phyloP scores from a whole-genome alignment of 1,140 invertebrate genomes.

The Stratiolaelaps scimitus region DNA sequence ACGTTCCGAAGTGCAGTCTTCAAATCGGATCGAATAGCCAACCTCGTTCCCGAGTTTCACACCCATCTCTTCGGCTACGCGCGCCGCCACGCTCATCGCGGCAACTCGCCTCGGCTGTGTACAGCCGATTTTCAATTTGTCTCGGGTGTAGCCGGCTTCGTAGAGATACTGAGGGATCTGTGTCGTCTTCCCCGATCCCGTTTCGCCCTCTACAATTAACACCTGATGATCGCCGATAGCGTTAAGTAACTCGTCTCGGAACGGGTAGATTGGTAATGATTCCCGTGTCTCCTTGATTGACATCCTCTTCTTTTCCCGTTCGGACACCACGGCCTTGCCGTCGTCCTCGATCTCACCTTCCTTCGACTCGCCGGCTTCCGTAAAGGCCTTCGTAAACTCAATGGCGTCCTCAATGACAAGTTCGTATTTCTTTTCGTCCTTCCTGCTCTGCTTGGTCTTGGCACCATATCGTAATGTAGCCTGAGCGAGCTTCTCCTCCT shows the following conservation, averaged over 20 bases:
- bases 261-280: conserved; percentile 87
- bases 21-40: conserved; percentile 64
- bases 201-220: conserved; percentile 89
- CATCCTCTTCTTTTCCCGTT: conserved; percentile 60
- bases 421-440: conserved; percentile 70
- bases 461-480: conserved; percentile 85
- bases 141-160: conserved; percentile 59
- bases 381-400: conserved; percentile 87
- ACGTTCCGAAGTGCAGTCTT: conserved; percentile 60
- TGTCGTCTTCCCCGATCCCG: conserved; percentile 94
- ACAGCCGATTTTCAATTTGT: conserved; percentile 49
- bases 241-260: conserved; percentile 71
- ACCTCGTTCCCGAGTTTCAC: conserved; percentile 59
- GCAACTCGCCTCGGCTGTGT: conserved; percentile 66
- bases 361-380: conserved; percentile 57
- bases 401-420: conserved; percentile 88
- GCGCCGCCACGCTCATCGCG: conserved; percentile 61
- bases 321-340: conserved; percentile 43
- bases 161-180: conserved; percentile 95
- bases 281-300: conserved; percentile 80
- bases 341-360: conserved; percentile 44
- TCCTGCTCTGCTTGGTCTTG: conserved; percentile 43
- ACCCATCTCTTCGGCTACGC: conserved; percentile 58
- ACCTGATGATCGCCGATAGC: conserved; percentile 79
- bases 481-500: conserved; percentile 89